These are phyloP conservation scores for Sinohyriopsis cumingii DNA, from an alignment of 2,888 invertebrate genomes.

Conservation along the genomic window DNA sequence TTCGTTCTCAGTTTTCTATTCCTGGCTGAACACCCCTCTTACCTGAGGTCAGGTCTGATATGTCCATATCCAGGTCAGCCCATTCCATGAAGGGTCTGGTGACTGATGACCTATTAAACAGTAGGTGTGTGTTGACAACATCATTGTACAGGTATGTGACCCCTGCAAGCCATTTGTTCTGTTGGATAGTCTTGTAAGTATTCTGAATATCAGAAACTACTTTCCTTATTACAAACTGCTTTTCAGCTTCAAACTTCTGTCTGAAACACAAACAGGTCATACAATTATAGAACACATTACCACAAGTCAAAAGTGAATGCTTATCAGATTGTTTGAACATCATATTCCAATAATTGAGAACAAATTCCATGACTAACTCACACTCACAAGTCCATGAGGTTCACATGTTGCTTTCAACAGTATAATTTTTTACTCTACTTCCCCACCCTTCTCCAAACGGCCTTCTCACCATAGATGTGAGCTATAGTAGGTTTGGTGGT, in stretches of 20 bases:
- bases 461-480: too few relatives aligned
- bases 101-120: conserved; percentile 31
- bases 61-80: conserved; percentile 63
- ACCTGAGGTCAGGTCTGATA: conserved; percentile 63
- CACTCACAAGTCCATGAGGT: too few relatives aligned
- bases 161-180: conserved; percentile 64
- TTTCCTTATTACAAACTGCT: conserved; percentile 54
- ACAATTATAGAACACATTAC: not conserved
- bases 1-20: too few relatives aligned
- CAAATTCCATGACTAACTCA: too few relatives aligned
- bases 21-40: not conserved
- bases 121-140: conserved; percentile 46
- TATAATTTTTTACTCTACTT: too few relatives aligned
- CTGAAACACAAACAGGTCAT: conserved; percentile 36
- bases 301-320: too few relatives aligned
- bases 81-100: conserved; percentile 66
- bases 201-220: conserved; percentile 60
- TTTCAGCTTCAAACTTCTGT: conserved; percentile 58
- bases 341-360: too few relatives aligned
- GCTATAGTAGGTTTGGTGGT: too few relatives aligned
- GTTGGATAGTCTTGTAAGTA: conserved; percentile 60
- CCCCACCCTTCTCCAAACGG: too few relatives aligned
- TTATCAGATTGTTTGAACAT: too few relatives aligned
- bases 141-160: conserved; percentile 60
- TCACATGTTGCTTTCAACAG: too few relatives aligned